These are phyloP conservation scores for Loris lydekkerianus DNA, from an alignment of 2,797 vertebrate genomes.

Conservation along the genomic window DNA sequence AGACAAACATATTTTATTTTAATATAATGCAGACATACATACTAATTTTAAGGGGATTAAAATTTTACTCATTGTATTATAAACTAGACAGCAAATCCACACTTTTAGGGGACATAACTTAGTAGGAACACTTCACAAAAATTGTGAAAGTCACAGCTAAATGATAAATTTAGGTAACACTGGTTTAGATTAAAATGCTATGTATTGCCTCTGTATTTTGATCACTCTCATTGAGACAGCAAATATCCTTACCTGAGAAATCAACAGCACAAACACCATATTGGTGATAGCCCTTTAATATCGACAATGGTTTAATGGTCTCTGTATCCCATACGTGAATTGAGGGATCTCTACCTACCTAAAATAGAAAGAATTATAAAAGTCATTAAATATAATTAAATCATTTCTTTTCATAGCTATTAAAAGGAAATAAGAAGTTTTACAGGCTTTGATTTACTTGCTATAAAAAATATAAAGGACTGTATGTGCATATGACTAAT, in stretches of 20 bases:
- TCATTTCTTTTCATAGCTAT: conserved; percentile 28
- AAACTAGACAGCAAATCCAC: conserved; percentile 4
- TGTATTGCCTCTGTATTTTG: not conserved
- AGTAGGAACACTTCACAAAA: conserved; percentile 19
- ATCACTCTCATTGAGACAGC: conserved; percentile 28
- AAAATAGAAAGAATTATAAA: conserved; percentile 78
- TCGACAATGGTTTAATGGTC: conserved; percentile 95
- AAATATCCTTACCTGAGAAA: conserved; percentile 94
- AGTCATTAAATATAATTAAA: conserved; percentile 41
- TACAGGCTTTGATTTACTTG: conserved; percentile 29
- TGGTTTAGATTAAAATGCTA: conserved; percentile 30
- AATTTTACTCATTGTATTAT: not conserved
- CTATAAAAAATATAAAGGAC: conserved; percentile 51
- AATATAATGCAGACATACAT: conserved; percentile 34
- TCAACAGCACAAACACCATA: conserved; percentile 98
- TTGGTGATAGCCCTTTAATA: conserved; percentile 98
- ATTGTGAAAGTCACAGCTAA: not conserved
- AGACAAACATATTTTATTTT: conserved; percentile 44
- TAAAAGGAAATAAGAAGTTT: conserved; percentile 48
- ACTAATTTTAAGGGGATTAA: conserved; percentile 49
- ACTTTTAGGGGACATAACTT: not conserved
- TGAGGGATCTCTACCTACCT: conserved; percentile 98
- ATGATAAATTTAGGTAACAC: conserved; percentile 1
- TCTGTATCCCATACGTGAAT: conserved; percentile 99
- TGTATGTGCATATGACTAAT: not conserved